These are phyloP conservation scores for Forbesichthys agassizii DNA, from an alignment of 2,113 vertebrate genomes.

Conservation along the genomic window DNA sequence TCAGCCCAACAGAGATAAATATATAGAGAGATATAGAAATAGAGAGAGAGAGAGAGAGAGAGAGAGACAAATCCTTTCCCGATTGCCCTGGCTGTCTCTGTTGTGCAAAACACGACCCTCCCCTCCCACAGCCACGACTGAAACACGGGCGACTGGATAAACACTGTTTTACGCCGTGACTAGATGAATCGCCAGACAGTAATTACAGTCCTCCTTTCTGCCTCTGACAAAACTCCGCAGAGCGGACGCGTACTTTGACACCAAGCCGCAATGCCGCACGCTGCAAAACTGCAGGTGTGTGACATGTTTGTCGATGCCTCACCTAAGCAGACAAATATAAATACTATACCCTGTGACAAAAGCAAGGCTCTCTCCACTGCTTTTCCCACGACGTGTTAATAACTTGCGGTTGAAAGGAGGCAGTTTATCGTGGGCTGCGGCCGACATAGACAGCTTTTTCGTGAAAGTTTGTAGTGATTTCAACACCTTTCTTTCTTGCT, in stretches of 20 bases:
- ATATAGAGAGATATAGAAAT: conserved; percentile 26
- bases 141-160: conserved; percentile 78
- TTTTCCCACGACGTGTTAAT: conserved; percentile 61
- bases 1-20: conserved; percentile 34
- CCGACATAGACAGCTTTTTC: conserved; percentile 52
- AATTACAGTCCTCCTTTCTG: conserved; percentile 77
- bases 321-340: conserved; percentile 65
- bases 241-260: conserved; percentile 67
- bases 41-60: conserved; percentile 40
- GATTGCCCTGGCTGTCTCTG: conserved; percentile 70
- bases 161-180: conserved; percentile 82
- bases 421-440: conserved; percentile 60
- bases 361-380: conserved; percentile 34
- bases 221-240: conserved; percentile 66
- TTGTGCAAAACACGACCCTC: conserved; percentile 74
- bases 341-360: conserved; percentile 63
- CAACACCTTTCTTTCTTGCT: conserved; percentile 51
- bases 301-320: conserved; percentile 70
- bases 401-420: conserved; percentile 63
- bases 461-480: conserved; percentile 47
- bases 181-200: conserved; percentile 81
- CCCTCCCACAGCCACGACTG: conserved; percentile 70
- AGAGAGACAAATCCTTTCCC: conserved; percentile 72
- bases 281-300: conserved; percentile 72
- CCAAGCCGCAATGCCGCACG: conserved; percentile 57